Base-by-base conservation (phyloP, 92 coral and sea anemone species). In the Anthopleura xanthogrammica region DNA sequence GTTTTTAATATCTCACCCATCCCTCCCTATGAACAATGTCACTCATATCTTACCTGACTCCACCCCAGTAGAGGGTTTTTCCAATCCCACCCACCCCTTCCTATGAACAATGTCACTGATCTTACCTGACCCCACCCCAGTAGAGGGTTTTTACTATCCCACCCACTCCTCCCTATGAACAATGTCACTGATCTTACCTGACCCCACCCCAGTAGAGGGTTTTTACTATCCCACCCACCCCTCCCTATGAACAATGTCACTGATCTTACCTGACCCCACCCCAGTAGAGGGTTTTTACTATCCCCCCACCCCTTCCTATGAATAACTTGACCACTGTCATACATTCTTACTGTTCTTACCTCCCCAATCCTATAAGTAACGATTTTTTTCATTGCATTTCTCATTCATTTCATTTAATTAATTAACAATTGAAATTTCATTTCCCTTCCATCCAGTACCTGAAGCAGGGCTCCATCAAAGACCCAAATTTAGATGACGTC, bases 381-480 rank as follows among this genome's bases (percentile, higher is more conserved):
- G 9, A 43, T 20, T 22, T 52, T 22, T 52, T 23, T 19, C 60
- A 3, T n/a, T 46, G 50, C 50, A 46, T 46, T 46, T 46, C 50
- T 46, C 9, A 5, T 46, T 46, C 50, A 46, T 9, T 46, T 46
- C 50, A 5, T 46, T n/a, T n/a, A n/a, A n/a, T n/a, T n/a, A n/a
- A n/a, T n/a, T n/a, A n/a, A n/a, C n/a, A n/a, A n/a, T n/a, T n/a
- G n/a, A n/a, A n/a, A n/a, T n/a, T 39, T 48, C 11, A 65, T 52
- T 66, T 40, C 42, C 74, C 42, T 77, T 46, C 55, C 9, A 79
- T 79, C 17, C 83, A 95, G 99, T 96, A 92, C 88, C 89, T 96
- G 73, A 96, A 94, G 74, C 99, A 94, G 86, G 99, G 99, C 19
- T 87, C 98, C 22, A 93, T 96, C 42, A 86, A 90, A 60, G 99